Evolutionary conservation across 2,797 vertebrate species (phyloP), one percentile per base, ranked within the genome.

Genomic region (Esox masquinongy): DNA sequence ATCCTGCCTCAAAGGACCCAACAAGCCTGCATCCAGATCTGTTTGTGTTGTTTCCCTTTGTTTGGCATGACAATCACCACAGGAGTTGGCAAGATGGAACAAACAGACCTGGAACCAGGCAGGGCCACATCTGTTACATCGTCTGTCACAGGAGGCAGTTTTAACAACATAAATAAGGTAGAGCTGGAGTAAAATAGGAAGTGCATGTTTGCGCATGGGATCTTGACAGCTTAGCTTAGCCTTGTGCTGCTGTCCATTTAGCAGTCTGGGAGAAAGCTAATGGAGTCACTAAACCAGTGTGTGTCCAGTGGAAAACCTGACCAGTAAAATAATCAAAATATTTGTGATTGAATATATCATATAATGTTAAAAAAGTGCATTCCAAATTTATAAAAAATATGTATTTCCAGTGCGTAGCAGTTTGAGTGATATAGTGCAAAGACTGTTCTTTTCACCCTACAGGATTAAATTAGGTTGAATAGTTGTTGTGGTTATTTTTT

Each of bases 241-340:
- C 59, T n/a, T n/a, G 85, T 84, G 76, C 87, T 86, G 77, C 76
- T 91, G 88, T 90, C 88, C 66, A 79, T 87, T 90, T 88, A 85
- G 85, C 74, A 22, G 31, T 19, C 64, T 67, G 26, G 56, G n/a
- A 84, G 89, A 87, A 75, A 85, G 85, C 89, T 91, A 92, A 93
- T 91, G 90, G 90, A 89, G 88, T 91, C 88, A 91, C 85, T 70
- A 81, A 80, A 89, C 77, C 92, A 92, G 94, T 91, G 64, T 92
- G 92, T 81, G 90, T 91, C 88, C 87, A 61, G n/a, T n/a, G n/a
- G n/a, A n/a, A n/a, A n/a, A n/a, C n/a, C n/a, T n/a, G n/a, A n/a
- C n/a, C n/a, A 66, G 63, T 31, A 29, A 14, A 67, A 67, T 19
- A 36, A 66, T 34, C 15, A 7, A 16, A 67, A 2, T 67, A 29